These are phyloP conservation scores for Anomalospiza imberbis DNA, from an alignment of 2,797 vertebrate species.

Conservation along the genomic window DNA sequence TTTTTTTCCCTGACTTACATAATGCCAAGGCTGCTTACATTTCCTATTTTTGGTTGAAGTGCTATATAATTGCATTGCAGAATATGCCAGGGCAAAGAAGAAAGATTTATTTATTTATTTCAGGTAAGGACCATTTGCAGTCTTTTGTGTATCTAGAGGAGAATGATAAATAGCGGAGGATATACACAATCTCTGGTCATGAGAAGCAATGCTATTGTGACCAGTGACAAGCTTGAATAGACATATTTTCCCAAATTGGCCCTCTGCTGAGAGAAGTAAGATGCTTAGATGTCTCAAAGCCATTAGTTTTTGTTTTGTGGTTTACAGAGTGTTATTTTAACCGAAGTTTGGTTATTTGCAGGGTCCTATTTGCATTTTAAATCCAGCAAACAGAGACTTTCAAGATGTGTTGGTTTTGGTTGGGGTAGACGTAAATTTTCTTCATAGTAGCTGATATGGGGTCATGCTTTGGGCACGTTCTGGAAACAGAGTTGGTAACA, in stretches of 20 bases:
- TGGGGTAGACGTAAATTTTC: neutral
- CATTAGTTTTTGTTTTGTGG: neutral
- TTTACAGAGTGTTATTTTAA: neutral
- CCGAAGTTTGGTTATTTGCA: neutral
- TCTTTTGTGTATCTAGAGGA: neutral
- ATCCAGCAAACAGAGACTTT: neutral
- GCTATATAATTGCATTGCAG: neutral
- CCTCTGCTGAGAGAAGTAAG: neutral
- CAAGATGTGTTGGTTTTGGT: neutral
- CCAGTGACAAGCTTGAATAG: neutral
- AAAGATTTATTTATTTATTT: neutral
- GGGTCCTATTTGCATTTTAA: neutral
- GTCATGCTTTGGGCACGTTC: neutral
- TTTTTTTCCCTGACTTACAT: neutral
- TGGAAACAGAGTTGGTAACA: neutral
- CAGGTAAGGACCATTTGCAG: neutral
- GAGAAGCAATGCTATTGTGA: neutral
- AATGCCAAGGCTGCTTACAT: neutral
- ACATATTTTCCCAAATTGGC: neutral
- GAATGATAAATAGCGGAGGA: neutral
- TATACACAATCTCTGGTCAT: neutral
- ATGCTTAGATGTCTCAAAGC: neutral
- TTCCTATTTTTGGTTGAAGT: neutral
- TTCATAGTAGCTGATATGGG: neutral
- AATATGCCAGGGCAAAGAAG: neutral